These are phyloP conservation scores for Cricetomys ansorgei DNA, from an alignment of 2,113 vertebrate species.

Conservation along the genomic window DNA sequence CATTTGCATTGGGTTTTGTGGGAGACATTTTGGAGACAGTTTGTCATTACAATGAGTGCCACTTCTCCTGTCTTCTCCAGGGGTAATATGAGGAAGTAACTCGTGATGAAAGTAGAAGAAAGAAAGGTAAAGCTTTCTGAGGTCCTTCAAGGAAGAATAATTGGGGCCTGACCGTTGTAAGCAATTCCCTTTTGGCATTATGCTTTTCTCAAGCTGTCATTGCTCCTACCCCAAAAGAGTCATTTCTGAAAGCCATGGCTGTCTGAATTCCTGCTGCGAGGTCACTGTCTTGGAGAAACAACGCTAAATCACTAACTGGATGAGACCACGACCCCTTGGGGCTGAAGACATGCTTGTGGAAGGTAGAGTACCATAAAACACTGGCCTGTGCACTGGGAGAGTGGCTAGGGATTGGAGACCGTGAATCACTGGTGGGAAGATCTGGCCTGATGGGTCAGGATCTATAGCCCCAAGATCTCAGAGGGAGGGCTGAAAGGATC, in stretches of 20 bases:
- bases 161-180: neutral
- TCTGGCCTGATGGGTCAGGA: neutral
- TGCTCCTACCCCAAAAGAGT: neutral
- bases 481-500: neutral
- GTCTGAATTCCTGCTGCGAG: neutral
- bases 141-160: neutral
- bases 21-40: neutral
- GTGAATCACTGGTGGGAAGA: neutral
- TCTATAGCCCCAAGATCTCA: neutral
- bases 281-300: neutral
- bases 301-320: neutral
- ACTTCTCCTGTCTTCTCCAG: neutral
- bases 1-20: neutral
- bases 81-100: neutral
- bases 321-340: neutral
- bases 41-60: neutral
- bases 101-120: neutral
- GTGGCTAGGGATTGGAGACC: neutral
- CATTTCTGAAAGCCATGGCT: neutral
- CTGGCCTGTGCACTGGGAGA: neutral
- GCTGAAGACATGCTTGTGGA: neutral
- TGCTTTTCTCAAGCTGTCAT: neutral
- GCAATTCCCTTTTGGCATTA: neutral
- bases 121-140: neutral
- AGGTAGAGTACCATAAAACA: neutral